Evolutionary conservation across 2,888 invertebrate genomes (phyloP).

Genomic region (Lepidochrysops patricia): DNA sequence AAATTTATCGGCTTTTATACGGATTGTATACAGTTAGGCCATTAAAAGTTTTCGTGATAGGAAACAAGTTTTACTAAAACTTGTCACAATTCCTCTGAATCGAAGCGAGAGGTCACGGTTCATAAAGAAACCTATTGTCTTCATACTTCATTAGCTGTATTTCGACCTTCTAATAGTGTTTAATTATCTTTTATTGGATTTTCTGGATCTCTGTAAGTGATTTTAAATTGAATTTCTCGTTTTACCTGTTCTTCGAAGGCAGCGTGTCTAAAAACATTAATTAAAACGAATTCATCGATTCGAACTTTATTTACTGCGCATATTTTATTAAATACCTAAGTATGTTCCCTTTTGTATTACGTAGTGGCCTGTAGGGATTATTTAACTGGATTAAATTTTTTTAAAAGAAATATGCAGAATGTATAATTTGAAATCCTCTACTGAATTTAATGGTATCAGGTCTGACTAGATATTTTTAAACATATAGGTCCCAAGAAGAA

Average conservation of each 20-base stretch:
- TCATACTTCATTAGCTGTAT: background rate
- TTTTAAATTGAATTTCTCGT: background rate
- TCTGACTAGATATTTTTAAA: no score
- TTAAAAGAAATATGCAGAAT: no score
- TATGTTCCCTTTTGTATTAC: no score
- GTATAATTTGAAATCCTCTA: no score
- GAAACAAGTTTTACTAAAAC: conserved; percentile 4
- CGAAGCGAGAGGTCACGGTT: background rate
- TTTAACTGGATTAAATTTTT: no score
- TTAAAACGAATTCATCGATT: background rate
- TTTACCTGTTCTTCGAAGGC: background rate
- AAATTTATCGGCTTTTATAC: conserved; percentile 2
- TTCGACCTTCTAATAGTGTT: background rate
- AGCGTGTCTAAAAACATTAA: background rate
- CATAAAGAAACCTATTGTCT: conserved; percentile 5
- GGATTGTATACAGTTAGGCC: background rate
- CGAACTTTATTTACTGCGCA: background rate
- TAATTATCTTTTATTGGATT: conserved; percentile 5
- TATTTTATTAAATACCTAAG: no score
- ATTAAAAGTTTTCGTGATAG: conserved; percentile 7
- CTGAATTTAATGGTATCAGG: no score
- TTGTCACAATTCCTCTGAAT: background rate
- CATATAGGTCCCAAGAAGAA: no score
- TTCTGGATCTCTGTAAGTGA: background rate
- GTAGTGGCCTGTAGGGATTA: no score